phyloP scores from a whole-genome alignment of 2,797 vertebrate genomes.

The Hephaestus fuliginosus region DNA sequence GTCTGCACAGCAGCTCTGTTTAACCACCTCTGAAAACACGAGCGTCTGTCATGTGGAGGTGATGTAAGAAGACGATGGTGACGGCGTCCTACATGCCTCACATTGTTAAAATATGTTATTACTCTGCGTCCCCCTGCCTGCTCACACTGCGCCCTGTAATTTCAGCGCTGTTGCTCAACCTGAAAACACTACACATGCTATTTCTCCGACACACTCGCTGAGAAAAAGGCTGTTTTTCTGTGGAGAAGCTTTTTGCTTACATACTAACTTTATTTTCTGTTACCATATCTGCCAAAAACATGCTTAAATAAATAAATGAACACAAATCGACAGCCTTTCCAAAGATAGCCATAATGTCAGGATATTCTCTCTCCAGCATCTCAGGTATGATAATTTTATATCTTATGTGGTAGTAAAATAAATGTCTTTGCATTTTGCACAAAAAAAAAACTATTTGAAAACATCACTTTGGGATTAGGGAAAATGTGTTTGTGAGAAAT shows the following conservation, averaged over 20 bases:
- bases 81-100: slow-evolving; percentile 59
- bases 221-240: neutral
- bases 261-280: neutral
- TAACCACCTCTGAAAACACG: slow-evolving; percentile 12
- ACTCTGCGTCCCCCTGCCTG: slow-evolving; percentile 9
- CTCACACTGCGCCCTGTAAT: slow-evolving; percentile 69
- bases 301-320: too few relatives aligned
- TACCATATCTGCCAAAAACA: neutral
- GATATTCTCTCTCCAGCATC: too few relatives aligned
- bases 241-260: too few relatives aligned
- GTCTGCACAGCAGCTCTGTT: too few relatives aligned
- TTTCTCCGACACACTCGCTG: neutral
- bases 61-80: slow-evolving; percentile 36
- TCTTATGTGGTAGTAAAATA: neutral
- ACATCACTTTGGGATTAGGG: too few relatives aligned
- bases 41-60: slow-evolving; percentile 25
- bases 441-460: neutral
- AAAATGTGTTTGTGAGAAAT: too few relatives aligned
- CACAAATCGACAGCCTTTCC: neutral
- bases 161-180: slow-evolving; percentile 63
- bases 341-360: neutral
- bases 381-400: neutral
- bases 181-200: slow-evolving; percentile 18
- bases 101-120: slow-evolving; percentile 66
- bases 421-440: neutral